Evolutionary conservation across 2,797 vertebrate species (phyloP), one percentile per base, ranked within the genome.

Genomic region (Rhabdophis nuchalis): DNA sequence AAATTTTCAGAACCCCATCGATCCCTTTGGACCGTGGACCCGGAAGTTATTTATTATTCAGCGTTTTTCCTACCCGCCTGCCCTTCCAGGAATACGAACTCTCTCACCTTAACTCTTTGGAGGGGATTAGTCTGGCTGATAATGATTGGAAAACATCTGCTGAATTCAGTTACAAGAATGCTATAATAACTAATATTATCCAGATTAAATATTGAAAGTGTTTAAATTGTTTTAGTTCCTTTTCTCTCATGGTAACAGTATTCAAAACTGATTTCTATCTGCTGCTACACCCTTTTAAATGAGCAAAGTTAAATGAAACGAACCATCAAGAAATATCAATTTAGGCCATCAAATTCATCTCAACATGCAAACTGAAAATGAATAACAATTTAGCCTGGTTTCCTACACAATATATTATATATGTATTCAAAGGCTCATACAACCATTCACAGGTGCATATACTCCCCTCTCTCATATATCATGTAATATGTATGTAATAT

Each of bases 81-180:
- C n/a, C n/a, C n/a, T n/a, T n/a, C n/a, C n/a, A n/a, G n/a, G n/a
- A n/a, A n/a, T n/a, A n/a, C n/a, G n/a, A n/a, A n/a, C n/a, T n/a
- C n/a, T n/a, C n/a, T n/a, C n/a, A n/a, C n/a, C n/a, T n/a, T n/a
- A n/a, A n/a, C n/a, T n/a, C n/a, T n/a, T n/a, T n/a, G n/a, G n/a
- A n/a, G n/a, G n/a, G n/a, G n/a, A n/a, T n/a, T n/a, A n/a, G n/a
- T n/a, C n/a, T n/a, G n/a, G n/a, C n/a, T n/a, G n/a, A n/a, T 96
- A 95, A 96, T 96, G 91, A 95, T 94, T 93, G 87, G 94, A 93
- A 96, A 93, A 94, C 96, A 95, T 94, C 95, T 97, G 96, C 91
- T 94, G 68, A 95, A 94, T 72, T 72, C 32, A 86, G 29, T 54
- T 53, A 54, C 16, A 86, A 18, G 85, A 86, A 56, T 86, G 52